Conservation (phyloP, 2,888 invertebrate species). For the Standfussiana lucernea region DNA sequence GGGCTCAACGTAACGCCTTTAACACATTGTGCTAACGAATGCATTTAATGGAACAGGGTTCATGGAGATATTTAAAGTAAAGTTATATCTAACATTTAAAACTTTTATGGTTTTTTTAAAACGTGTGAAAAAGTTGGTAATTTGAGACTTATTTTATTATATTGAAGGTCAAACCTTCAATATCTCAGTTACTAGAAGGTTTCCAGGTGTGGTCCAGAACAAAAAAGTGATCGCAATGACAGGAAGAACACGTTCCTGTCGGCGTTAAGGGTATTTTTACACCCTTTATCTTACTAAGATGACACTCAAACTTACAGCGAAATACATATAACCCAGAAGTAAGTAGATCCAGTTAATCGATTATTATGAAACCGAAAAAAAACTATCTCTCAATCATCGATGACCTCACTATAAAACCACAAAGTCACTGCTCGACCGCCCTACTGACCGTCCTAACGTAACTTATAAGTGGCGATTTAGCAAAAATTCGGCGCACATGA, state of each 20-base stretch:
- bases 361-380: not conserved
- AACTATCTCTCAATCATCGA: not conserved
- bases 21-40: not conserved
- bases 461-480: slow-evolving; percentile 1
- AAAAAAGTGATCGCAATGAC: not conserved
- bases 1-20: not conserved
- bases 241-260: not conserved
- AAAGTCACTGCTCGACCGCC: slow-evolving; percentile 13
- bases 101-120: not conserved
- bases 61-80: not conserved
- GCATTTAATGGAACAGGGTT: not conserved
- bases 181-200: not conserved
- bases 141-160: too few species aligned
- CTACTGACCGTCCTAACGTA: slow-evolving; percentile 34
- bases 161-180: too few species aligned
- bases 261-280: not conserved
- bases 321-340: not conserved
- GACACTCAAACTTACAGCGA: not conserved
- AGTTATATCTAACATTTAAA: not conserved
- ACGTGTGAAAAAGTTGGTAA: not conserved
- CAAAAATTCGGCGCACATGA: slow-evolving; percentile 18
- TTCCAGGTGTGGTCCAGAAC: too few species aligned
- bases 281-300: not conserved
- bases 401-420: slow-evolving; percentile 17
- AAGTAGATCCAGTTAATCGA: not conserved